Conservation (phyloP, 2,113 vertebrate genomes). For the Caranx melampygus region DNA sequence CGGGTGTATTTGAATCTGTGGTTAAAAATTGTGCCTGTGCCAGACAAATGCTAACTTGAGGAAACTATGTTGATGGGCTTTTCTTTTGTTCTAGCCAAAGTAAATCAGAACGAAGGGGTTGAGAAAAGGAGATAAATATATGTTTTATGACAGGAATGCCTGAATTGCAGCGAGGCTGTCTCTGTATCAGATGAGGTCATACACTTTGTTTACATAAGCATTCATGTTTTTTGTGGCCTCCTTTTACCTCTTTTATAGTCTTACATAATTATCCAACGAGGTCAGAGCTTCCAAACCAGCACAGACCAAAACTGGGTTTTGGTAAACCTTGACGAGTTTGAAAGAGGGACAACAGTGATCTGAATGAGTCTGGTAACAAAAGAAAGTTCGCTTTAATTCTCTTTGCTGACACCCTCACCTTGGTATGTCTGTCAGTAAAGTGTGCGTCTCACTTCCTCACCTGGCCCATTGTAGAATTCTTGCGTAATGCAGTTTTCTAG, state of each 20-base stretch:
- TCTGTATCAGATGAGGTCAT: slow-evolving; percentile 33
- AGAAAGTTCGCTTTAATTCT: neutral
- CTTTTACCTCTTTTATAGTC: slow-evolving; percentile 14
- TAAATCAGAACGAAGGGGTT: neutral
- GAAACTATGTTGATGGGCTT: slow-evolving; percentile 52
- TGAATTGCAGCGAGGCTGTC: slow-evolving; percentile 25
- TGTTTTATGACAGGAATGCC: slow-evolving; percentile 32
- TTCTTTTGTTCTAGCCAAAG: slow-evolving; percentile 50
- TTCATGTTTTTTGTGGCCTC: slow-evolving; percentile 44
- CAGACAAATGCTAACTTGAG: slow-evolving; percentile 68
- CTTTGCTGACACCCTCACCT: neutral
- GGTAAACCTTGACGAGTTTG: slow-evolving; percentile 30
- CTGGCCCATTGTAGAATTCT: neutral
- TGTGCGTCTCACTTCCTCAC: neutral
- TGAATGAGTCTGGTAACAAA: neutral
- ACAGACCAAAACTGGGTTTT: neutral
- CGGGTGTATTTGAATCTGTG: slow-evolving; percentile 47
- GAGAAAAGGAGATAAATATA: slow-evolving; percentile 17
- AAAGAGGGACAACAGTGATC: neutral
- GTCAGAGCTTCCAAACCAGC: slow-evolving; percentile 34
- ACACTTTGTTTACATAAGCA: slow-evolving; percentile 50
- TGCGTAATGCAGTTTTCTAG: slow-evolving; percentile 5
- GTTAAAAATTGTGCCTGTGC: slow-evolving; percentile 44
- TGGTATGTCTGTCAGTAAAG: neutral
- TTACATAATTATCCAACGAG: slow-evolving; percentile 53